Conservation (phyloP, 1,140 invertebrate genomes). For the Mizuhopecten yessoensis region DNA sequence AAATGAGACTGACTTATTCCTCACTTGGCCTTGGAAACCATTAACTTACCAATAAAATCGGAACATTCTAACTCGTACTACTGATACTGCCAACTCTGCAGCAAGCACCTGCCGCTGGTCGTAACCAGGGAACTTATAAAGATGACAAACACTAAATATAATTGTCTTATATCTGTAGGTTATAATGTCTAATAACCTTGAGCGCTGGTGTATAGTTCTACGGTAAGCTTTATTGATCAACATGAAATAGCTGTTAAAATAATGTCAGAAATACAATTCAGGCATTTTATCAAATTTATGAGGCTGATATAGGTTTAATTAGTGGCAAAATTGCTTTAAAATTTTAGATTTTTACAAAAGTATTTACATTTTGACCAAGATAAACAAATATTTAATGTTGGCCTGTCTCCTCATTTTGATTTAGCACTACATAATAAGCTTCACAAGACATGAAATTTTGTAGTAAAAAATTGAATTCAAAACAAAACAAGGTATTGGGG, state of each 20-base stretch:
- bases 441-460: too few relatives aligned
- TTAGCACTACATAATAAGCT: too few relatives aligned
- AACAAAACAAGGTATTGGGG: too few relatives aligned
- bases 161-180: not conserved
- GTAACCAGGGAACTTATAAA: not conserved
- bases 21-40: not conserved
- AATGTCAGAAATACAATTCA: not conserved
- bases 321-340: too few relatives aligned
- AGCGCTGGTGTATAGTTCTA: not conserved
- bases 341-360: too few relatives aligned
- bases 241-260: not conserved
- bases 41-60: not conserved
- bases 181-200: not conserved
- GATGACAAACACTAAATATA: slow-evolving; percentile 11
- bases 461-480: too few relatives aligned
- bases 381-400: too few relatives aligned
- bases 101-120: not conserved
- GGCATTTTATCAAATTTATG: not conserved
- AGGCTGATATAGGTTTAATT: too few relatives aligned
- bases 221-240: not conserved
- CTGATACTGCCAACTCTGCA: not conserved
- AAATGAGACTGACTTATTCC: not conserved
- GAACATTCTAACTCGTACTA: not conserved
- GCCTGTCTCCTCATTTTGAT: too few relatives aligned
- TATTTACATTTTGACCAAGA: too few relatives aligned